Evolutionary conservation across 2,888 invertebrate species (phyloP).

Genomic region (Drosophila paracracens): DNA sequence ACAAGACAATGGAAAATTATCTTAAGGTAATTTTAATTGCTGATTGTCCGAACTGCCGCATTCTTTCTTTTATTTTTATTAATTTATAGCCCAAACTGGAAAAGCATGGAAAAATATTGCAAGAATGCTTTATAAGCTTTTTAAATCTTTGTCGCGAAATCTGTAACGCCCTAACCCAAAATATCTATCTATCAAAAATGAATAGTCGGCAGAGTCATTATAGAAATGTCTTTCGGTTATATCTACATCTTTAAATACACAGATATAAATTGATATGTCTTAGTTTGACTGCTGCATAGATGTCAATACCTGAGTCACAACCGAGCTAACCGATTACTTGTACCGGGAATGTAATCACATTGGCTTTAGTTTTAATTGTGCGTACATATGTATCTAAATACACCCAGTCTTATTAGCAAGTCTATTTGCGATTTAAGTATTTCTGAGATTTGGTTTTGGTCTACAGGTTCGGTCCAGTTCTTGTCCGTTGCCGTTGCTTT

Average conservation of each 20-base stretch:
- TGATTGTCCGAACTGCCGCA: not conserved
- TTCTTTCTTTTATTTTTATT: not conserved
- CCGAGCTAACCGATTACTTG: not conserved
- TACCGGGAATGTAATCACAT: not conserved
- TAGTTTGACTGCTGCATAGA: not conserved
- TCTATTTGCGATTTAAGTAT: conserved; percentile 27
- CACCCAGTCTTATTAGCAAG: conserved; percentile 22
- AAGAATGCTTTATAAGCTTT: not conserved
- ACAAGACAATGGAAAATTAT: not conserved
- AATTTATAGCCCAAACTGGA: not conserved
- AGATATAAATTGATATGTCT: not conserved
- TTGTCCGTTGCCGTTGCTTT: conserved; percentile 55
- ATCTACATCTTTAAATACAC: not conserved
- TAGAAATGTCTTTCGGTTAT: not conserved
- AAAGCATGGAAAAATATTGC: not conserved
- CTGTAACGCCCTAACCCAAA: not conserved
- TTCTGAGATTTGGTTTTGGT: conserved; percentile 49
- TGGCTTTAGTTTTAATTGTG: conserved; percentile 20
- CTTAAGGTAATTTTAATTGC: not conserved
- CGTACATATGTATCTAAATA: conserved; percentile 8
- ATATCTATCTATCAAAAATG: not conserved
- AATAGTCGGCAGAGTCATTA: not conserved
- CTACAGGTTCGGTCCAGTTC: conserved; percentile 74
- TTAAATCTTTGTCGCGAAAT: not conserved
- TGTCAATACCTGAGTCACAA: not conserved